Conservation (phyloP, 2,888 invertebrate genomes). For the Amphipyra berbera region DNA sequence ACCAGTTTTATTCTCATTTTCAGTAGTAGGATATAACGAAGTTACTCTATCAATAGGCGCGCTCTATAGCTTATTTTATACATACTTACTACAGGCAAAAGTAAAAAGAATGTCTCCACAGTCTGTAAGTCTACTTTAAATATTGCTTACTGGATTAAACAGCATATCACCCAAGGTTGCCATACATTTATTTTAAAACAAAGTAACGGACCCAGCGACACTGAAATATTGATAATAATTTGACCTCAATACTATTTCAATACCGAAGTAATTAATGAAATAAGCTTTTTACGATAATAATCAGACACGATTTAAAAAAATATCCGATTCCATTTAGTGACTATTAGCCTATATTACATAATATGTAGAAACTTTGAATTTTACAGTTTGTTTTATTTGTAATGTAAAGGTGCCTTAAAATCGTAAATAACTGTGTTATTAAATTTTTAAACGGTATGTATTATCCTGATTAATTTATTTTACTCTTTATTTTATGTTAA, state of each 20-base stretch:
- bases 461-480: too few relatives aligned
- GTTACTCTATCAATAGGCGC: too few relatives aligned
- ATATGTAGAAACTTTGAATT: background rate
- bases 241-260: slow-evolving; percentile 13
- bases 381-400: background rate
- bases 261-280: slow-evolving; percentile 12
- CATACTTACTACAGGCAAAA: too few relatives aligned
- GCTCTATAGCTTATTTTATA: too few relatives aligned
- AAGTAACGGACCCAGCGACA: background rate
- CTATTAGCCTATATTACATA: background rate
- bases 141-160: background rate
- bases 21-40: too few relatives aligned
- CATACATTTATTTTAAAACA: background rate
- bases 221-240: slow-evolving; percentile 5
- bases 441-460: too few relatives aligned
- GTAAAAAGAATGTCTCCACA: too few relatives aligned
- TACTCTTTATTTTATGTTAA: too few relatives aligned
- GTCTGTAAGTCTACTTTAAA: background rate
- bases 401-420: background rate
- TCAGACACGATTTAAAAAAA: slow-evolving; percentile 4
- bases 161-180: background rate
- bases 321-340: background rate
- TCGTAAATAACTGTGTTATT: too few relatives aligned
- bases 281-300: slow-evolving; percentile 17
- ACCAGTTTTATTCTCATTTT: too few relatives aligned